Percentiles rank a stretch among this genome's conserved stretches.
Evolutionary conservation across 1,140 invertebrate genomes (phyloP).

Genomic region (Drosophila saltans): DNA sequence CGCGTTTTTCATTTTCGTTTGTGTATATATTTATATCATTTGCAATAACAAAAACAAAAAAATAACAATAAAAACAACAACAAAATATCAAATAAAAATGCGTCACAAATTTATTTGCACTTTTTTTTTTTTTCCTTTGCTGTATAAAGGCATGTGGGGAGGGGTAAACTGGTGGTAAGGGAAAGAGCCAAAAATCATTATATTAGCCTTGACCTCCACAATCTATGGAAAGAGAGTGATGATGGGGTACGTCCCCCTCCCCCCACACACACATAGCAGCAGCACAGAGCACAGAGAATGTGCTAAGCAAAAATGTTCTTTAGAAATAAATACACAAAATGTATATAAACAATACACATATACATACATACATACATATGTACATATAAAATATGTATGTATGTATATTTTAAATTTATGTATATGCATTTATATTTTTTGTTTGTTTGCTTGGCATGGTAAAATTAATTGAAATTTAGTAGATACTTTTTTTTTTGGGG

Average conservation of each 20-base stretch:
- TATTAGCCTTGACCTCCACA: conserved; percentile 57
- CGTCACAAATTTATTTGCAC: conserved; percentile 78
- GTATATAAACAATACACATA: no score
- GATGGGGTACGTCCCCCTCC: background rate
- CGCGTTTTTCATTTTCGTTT: conserved; percentile 44
- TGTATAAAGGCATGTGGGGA: conserved; percentile 8
- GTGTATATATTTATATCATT: conserved; percentile 63
- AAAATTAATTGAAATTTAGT: conserved; percentile 13
- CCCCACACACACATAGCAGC: background rate
- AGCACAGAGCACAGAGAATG: background rate
- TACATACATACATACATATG: background rate
- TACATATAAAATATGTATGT: conserved; percentile 19
- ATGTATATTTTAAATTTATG: conserved; percentile 6
- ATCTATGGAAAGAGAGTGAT: conserved; percentile 26
- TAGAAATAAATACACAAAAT: conserved; percentile 8
- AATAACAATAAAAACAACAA: background rate
- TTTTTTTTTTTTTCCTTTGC: conserved; percentile 38
- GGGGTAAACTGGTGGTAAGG: background rate
- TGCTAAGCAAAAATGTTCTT: background rate
- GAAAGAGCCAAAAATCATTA: conserved; percentile 5
- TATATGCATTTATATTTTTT: background rate
- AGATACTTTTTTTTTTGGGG: conserved; percentile 1
- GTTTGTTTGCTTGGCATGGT: background rate
- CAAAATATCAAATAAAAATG: conserved; percentile 53
- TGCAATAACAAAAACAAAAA: conserved; percentile 74